These are phyloP conservation scores for Strix occidentalis DNA, from an alignment of 2,797 vertebrate species.

Conservation along the genomic window DNA sequence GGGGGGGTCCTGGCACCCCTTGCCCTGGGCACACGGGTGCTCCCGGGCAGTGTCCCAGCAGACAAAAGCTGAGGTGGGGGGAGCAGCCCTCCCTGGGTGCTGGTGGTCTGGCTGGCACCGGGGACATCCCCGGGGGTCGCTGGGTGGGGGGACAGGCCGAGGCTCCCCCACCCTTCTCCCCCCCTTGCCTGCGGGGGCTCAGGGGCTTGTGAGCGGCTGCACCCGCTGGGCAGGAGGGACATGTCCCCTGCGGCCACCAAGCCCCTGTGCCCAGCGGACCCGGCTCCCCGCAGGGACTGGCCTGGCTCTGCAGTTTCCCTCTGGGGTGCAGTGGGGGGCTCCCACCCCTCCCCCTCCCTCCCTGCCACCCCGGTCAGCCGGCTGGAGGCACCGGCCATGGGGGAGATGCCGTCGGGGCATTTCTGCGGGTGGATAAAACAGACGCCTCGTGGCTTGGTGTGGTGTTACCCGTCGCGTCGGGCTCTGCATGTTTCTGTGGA, in stretches of 20 bases:
- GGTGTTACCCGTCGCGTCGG: neutral
- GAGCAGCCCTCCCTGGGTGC: neutral
- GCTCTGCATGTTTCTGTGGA: slow-evolving; percentile 43
- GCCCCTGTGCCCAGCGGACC: neutral
- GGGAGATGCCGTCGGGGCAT: neutral
- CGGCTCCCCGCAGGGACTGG: neutral
- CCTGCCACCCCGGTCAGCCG: fast-evolving
- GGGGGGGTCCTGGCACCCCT: neutral
- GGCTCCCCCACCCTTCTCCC: neutral
- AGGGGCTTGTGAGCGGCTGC: neutral
- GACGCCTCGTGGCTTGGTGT: neutral
- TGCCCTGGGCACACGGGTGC: fast-evolving
- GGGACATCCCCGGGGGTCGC: neutral
- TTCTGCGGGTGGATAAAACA: neutral
- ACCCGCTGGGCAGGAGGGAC: neutral
- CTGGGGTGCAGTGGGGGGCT: neutral
- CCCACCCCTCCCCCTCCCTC: neutral
- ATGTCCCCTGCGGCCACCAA: neutral
- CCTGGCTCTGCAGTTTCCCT: neutral
- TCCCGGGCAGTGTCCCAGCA: neutral
- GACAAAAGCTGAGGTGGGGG: neutral
- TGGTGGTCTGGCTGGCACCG: neutral
- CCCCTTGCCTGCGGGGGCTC: neutral
- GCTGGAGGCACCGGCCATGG: fast-evolving
- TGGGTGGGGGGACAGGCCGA: neutral